A percentile compares a stretch with the other conserved stretches of the same genome.
These are phyloP conservation scores for Drosophila kanapiae DNA, from an alignment of 1,140 invertebrate species.

Conservation along the genomic window DNA sequence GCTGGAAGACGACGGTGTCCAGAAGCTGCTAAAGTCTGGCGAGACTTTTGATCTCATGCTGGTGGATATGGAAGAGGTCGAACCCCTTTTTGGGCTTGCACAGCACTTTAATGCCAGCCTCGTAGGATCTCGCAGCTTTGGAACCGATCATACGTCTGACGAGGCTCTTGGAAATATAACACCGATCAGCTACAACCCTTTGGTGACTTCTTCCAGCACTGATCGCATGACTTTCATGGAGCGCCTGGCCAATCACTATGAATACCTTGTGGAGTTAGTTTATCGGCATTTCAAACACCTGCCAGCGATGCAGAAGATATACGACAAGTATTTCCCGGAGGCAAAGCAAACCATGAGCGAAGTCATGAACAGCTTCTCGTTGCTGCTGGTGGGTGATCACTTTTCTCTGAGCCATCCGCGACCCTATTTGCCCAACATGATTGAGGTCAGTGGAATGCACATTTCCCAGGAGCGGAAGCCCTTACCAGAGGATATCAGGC, in stretches of 20 bases:
- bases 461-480: constrained; percentile 75
- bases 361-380: constrained; percentile 81
- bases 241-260: constrained; percentile 81
- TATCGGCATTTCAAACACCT: constrained; percentile 32
- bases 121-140: constrained; percentile 67
- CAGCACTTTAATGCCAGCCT: constrained; percentile 76
- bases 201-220: constrained; percentile 57
- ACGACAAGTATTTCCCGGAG: constrained; percentile 85
- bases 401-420: constrained; percentile 86
- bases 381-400: constrained; percentile 87
- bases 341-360: constrained; percentile 69
- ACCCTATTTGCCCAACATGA: constrained; percentile 86
- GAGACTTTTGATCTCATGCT: constrained; percentile 77
- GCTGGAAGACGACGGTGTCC: constrained; percentile 42
- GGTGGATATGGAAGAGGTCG: constrained; percentile 57
- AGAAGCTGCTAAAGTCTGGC: constrained; percentile 53
- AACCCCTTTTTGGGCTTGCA: constrained; percentile 61
- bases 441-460: constrained; percentile 88
- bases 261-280: constrained; percentile 22
- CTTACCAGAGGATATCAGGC: constrained; percentile 85
- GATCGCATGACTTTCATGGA: constrained; percentile 85
- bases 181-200: constrained; percentile 77
- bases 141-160: constrained; percentile 54
- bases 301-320: constrained; percentile 69
- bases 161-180: constrained; percentile 66